Base-by-base conservation (phyloP, 2,797 vertebrate genomes). In the Scyliorhinus canicula region DNA sequence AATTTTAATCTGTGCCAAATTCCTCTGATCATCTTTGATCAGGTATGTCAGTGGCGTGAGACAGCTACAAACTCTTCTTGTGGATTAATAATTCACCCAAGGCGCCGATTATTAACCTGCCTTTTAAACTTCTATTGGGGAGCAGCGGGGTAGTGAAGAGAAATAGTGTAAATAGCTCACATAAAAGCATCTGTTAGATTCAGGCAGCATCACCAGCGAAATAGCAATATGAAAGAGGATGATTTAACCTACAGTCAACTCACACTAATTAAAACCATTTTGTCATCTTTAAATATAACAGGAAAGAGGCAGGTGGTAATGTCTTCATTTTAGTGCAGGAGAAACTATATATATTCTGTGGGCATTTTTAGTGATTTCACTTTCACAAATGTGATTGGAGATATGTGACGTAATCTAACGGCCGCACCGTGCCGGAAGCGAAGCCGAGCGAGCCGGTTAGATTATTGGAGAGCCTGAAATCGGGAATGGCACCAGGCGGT, bases 1-100 rank as follows among this genome's bases (percentile, higher is more conserved):
- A 94, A 74, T 71, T 74, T 71, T 94, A 55, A 94, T 52, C 93
- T 52, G 50, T 55, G 67, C 50, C 28, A 71, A 52, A 74, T 94
- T 74, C 93, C 67, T 60, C 67, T 74, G 93, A 94, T 94, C 93
- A 94, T 55, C 93, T 94, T 94, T 94, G 67, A 94, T 94, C 44
- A 35, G 67, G 28, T 55, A 94, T 74, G 93, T 94, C 93, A 94
- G 67, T 71, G 40, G 93, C 47, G 44, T 14, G 67, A 94, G 67
- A 47, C 67, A 94, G 67, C 67, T 94, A 28, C 93, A 74, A 74
- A 74, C 44, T 93, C 91, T 44, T 47, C 91, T 67, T 74, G 67
- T 47, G 31, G 47, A 94, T 94, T 94, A 94, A 74, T 94, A 94
- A 71, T 71, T 94, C 93, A 74, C 44, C 67, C 28, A 52, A 44